Evolutionary conservation across 1,140 invertebrate genomes (phyloP).

Genomic region (Eubasilissa regina): DNA sequence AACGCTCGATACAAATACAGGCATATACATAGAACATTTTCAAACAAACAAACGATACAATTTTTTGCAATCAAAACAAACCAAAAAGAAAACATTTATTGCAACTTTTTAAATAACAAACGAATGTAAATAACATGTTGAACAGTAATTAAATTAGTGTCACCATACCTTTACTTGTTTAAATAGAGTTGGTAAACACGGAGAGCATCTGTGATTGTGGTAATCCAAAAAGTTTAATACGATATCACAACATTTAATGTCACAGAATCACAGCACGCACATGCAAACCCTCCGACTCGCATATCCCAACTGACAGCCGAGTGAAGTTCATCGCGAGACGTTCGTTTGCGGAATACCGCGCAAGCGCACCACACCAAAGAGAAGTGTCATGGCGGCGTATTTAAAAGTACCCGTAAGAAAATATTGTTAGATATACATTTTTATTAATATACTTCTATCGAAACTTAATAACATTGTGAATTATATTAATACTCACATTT

Average conservation of each 20-base stretch:
- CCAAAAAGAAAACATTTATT: background rate
- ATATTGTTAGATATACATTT: background rate
- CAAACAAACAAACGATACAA: background rate
- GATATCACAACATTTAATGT: conserved; percentile 47
- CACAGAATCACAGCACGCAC: conserved; percentile 26
- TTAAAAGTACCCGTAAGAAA: background rate
- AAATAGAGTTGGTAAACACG: conserved; percentile 21
- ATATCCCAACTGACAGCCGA: conserved; percentile 38
- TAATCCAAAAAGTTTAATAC: conserved; percentile 50
- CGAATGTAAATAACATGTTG: background rate
- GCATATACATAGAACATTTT: background rate
- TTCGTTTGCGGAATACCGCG: background rate
- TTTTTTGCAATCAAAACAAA: background rate
- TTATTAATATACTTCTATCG: no score
- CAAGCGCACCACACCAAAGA: background rate
- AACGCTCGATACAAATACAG: background rate
- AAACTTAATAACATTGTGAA: no score
- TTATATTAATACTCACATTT: no score
- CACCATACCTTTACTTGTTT: conserved; percentile 25
- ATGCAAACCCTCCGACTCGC: conserved; percentile 8
- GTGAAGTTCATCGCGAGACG: conserved; percentile 2
- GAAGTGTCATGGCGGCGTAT: background rate
- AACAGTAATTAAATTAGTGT: background rate
- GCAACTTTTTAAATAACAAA: background rate
- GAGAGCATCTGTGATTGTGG: conserved; percentile 47